Conservation (phyloP, 1,140 invertebrate species). For the Aplysia californica region DNA sequence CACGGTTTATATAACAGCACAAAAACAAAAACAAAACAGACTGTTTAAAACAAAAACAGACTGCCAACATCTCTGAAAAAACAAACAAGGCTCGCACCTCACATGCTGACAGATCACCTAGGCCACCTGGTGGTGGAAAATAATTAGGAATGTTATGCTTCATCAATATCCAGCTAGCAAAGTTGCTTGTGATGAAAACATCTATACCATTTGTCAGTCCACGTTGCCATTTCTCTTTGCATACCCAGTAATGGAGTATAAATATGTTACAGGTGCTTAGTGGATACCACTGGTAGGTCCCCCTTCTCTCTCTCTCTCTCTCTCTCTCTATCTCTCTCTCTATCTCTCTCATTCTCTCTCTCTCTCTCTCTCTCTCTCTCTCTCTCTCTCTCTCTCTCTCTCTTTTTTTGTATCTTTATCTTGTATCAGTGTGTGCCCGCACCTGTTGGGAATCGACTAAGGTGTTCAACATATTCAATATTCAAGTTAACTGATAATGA, state of each 20-base stretch:
- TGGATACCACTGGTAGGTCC: too few relatives aligned
- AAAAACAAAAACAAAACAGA: neutral
- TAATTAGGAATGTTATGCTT: too few relatives aligned
- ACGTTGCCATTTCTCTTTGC: neutral
- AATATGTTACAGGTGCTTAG: too few relatives aligned
- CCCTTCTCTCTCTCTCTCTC: too few relatives aligned
- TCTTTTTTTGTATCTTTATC: neutral
- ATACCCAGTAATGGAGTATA: too few relatives aligned
- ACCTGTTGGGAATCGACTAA: too few relatives aligned
- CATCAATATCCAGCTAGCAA: neutral
- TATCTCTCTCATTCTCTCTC: too few relatives aligned
- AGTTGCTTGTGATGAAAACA: neutral
- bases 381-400: conserved; percentile 11
- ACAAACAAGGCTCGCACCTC: neutral
- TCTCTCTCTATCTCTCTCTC: too few relatives aligned
- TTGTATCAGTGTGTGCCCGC: too few relatives aligned
- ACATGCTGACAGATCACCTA: neutral
- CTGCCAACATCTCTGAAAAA: neutral
- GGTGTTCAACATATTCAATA: neutral
- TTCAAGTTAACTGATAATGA: neutral
- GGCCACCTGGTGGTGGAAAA: too few relatives aligned
- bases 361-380: neutral
- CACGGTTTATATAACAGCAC: neutral
- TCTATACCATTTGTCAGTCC: neutral
- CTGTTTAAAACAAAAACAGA: neutral